Base-by-base conservation (phyloP, 2,113 vertebrate species). In the Pseudopipra pipra region DNA sequence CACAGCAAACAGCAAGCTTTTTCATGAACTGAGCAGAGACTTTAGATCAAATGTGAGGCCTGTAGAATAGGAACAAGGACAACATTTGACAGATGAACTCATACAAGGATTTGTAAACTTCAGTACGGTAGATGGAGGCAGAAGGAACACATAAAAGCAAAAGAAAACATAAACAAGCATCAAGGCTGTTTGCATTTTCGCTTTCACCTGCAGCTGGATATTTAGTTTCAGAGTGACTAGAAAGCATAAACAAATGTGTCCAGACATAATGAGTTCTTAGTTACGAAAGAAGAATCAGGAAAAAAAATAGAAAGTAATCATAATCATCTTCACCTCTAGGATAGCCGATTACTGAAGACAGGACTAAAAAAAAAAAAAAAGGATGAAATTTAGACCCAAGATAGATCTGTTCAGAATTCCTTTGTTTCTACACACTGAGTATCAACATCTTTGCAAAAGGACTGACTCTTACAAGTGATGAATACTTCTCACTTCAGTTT, bases 1-100 rank as follows among this genome's bases (percentile, higher is more conserved):
- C 54, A 33, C 52, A 89, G 61, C 71, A 96, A 94, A 92, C 62
- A 94, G 61, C 58, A 82, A 88, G 43, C 24, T 94, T 94, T 97
- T 89, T 89, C 82, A 87, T 58, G 17, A 85, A 51, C 37, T 35
- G 46, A 94, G 56, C 51, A 83, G 71, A 30, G 55, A 59, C 31
- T 75, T 79, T 9, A 78, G 31, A 81, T 67, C 62, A 92, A 89
- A 82, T 6, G 2, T 59, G n/a, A 71, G 55, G 16, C 21, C 41
- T 95, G 71, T 49, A 31, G 24, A 66, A 86, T 6, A 47, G 56
- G 20, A 93, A 67, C 23, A 73, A 77, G 67, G 25, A 58, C 37
- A 75, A 87, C 24, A 46, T 61, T 43, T 62, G 31, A 82, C 46
- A 83, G 51, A 87, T 75, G 4, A 89, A 71, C n/a, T 87, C 41